Percentiles rank a stretch among this genome's conserved stretches.
These are phyloP conservation scores for Schizothorax lantsangensis DNA, from an alignment of 2,797 vertebrate genomes.

Conservation along the genomic window DNA sequence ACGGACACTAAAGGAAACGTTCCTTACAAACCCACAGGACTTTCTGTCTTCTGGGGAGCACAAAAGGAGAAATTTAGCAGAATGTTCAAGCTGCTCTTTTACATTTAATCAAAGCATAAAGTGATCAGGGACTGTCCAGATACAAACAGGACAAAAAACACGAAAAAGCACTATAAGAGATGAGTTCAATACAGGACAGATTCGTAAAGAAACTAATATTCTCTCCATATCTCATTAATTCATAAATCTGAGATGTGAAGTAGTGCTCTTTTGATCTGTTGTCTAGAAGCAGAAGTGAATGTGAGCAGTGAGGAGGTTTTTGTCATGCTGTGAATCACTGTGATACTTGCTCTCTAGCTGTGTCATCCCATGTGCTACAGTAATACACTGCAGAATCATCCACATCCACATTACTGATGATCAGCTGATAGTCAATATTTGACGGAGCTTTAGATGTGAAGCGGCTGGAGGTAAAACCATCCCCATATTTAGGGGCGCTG, in stretches of 20 bases:
- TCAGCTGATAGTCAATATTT: conserved; percentile 53
- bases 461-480: conserved; percentile 50
- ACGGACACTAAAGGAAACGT: not conserved
- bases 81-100: too few species aligned
- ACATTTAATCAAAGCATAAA: too few species aligned
- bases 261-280: conserved; percentile 3
- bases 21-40: not conserved
- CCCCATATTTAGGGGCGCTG: not conserved
- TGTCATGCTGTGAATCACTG: conserved; percentile 64
- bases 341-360: too few species aligned
- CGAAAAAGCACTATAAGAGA: not conserved
- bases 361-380: not conserved
- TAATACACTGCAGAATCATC: conserved; percentile 65
- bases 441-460: conserved; percentile 56
- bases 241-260: too few species aligned
- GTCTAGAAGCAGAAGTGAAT: conserved; percentile 54
- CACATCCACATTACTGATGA: conserved; percentile 60
- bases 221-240: too few species aligned
- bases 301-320: conserved; percentile 62
- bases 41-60: not conserved
- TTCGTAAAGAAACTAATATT: too few species aligned
- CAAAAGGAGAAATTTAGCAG: not conserved
- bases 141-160: not conserved
- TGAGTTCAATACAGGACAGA: not conserved
- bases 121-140: too few species aligned